Evolutionary conservation across 2,888 invertebrate species (phyloP).

Genomic region (Acanthococcus lagerstroemiae): DNA sequence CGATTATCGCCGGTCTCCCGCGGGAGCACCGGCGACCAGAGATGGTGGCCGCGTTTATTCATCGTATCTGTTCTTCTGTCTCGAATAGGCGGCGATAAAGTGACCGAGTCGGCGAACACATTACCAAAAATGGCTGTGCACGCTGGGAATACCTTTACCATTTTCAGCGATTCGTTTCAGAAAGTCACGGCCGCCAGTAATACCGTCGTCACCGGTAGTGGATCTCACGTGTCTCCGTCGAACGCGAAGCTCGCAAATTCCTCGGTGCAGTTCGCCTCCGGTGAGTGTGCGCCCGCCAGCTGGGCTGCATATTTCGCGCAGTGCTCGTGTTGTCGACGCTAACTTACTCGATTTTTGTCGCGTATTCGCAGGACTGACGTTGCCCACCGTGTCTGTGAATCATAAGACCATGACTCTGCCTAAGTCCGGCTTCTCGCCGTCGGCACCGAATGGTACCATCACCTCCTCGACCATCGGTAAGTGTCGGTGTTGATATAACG

Average conservation of each 20-base stretch:
- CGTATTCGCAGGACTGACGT: not conserved
- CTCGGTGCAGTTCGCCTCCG: not conserved
- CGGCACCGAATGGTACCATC: slow-evolving; percentile 1
- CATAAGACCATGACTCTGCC: slow-evolving; percentile 2
- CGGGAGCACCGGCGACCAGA: too few relatives aligned
- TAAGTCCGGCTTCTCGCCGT: not conserved
- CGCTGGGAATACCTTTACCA: slow-evolving; percentile 1
- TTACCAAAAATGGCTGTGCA: slow-evolving; percentile 22
- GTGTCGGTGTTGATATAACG: too few relatives aligned
- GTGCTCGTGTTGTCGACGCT: too few relatives aligned
- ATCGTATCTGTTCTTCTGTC: too few relatives aligned
- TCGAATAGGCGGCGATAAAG: slow-evolving; percentile 5
- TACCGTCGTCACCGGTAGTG: not conserved
- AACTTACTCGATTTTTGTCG: not conserved
- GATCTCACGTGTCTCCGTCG: not conserved
- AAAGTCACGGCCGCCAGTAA: not conserved
- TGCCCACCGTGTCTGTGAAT: slow-evolving; percentile 1
- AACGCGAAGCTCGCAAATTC: not conserved
- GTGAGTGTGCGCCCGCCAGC: too few relatives aligned
- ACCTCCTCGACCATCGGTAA: not conserved
- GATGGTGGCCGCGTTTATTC: too few relatives aligned
- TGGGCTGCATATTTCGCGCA: too few relatives aligned
- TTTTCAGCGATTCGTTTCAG: slow-evolving; percentile 13
- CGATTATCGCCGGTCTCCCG: too few relatives aligned
- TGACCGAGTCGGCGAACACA: not conserved